A percentile compares a stretch with the other conserved stretches of the same genome.
phyloP scores from a whole-genome alignment of 2,888 invertebrate genomes.

The Diarsia dahlii region DNA sequence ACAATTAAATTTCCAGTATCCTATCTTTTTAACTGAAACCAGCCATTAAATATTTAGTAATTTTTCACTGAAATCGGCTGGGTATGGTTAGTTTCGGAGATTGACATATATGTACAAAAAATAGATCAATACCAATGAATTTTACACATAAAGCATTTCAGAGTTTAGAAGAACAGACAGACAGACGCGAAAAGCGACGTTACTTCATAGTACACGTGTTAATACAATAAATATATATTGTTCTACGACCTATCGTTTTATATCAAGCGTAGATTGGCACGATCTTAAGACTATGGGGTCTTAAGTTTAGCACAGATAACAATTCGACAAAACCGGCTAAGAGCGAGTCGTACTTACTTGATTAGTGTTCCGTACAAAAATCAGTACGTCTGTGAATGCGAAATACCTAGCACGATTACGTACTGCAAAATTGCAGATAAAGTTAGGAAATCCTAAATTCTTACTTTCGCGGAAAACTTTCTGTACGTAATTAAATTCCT shows the following conservation, averaged over 20 bases:
- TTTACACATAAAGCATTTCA: neutral
- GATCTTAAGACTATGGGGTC: conserved; percentile 10
- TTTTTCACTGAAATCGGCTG: no score
- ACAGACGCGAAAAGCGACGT: neutral
- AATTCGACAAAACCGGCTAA: conserved; percentile 22
- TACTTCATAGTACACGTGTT: neutral
- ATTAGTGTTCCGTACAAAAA: conserved; percentile 32
- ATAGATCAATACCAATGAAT: no score
- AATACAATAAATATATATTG: neutral
- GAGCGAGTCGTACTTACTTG: neutral
- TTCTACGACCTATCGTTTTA: neutral
- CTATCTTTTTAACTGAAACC: neutral
- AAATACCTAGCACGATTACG: neutral
- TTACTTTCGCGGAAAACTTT: neutral
- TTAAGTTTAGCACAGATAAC: conserved; percentile 1
- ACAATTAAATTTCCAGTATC: neutral
- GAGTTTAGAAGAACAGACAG: neutral
- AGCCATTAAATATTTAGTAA: neutral
- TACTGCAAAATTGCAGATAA: neutral
- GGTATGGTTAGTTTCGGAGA: no score
- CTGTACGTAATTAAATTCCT: neutral
- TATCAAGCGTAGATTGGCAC: neutral
- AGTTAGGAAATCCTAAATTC: neutral
- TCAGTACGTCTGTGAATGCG: neutral
- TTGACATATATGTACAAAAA: no score